phyloP scores from a whole-genome alignment of 2,113 vertebrate species.

The Telmatochromis brachygnathus region DNA sequence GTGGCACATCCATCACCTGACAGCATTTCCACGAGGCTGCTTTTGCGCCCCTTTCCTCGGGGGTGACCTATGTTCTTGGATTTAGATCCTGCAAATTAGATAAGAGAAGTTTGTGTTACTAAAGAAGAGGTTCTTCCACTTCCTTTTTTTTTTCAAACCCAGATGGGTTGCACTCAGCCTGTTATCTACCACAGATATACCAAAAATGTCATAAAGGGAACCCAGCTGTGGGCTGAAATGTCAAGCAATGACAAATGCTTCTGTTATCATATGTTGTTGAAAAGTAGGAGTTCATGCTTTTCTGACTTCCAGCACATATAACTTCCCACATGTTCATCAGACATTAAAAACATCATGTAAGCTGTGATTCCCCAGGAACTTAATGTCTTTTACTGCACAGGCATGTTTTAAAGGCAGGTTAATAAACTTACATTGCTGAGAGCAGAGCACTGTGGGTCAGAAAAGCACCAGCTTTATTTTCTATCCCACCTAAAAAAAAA shows the following conservation, averaged over 20 bases:
- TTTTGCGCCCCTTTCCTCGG: neutral
- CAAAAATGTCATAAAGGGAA: neutral
- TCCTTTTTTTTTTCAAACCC: accelerated
- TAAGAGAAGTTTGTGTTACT: neutral
- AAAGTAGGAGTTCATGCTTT: neutral
- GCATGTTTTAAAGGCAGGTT: neutral
- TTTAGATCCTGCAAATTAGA: neutral
- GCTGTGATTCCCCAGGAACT: accelerated
- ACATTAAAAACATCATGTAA: neutral
- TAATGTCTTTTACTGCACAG: neutral
- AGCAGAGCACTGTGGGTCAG: neutral
- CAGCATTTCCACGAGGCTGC: neutral
- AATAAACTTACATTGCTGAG: neutral
- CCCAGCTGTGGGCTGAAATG: neutral
- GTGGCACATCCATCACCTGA: neutral
- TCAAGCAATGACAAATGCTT: neutral
- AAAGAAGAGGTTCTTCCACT: neutral
- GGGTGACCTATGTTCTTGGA: neutral
- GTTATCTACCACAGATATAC: neutral
- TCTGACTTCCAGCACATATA: neutral
- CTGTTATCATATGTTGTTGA: neutral
- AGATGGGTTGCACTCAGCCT: neutral
- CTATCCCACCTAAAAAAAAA: neutral
- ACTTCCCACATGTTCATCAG: neutral
- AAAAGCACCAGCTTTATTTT: neutral